Evolutionary conservation across 2,888 invertebrate species (phyloP).

Genomic region (Lydus trimaculatus): DNA sequence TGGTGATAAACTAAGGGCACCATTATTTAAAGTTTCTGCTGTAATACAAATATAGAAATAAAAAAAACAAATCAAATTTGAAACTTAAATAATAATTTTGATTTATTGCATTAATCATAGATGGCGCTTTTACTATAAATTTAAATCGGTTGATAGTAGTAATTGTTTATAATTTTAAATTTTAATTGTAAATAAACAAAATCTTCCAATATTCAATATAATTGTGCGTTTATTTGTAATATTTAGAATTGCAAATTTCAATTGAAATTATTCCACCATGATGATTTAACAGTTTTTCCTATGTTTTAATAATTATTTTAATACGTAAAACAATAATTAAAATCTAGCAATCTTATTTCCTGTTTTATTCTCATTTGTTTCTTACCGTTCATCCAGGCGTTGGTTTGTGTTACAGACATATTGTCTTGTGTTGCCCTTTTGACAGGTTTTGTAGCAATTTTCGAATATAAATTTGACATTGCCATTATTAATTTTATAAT

Average conservation of each 20-base stretch:
- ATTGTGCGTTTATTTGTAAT: too few species aligned
- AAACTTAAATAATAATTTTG: too few species aligned
- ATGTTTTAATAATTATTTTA: not conserved
- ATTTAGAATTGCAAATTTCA: too few species aligned
- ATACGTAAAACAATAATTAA: not conserved
- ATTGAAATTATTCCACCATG: not conserved
- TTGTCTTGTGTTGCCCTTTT: slow-evolving; percentile 73
- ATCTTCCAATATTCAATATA: too few species aligned
- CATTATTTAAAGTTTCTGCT: slow-evolving; percentile 81
- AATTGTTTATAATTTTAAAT: not conserved
- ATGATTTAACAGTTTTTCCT: not conserved
- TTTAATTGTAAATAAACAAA: not conserved
- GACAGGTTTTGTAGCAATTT: slow-evolving; percentile 76
- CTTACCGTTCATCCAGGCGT: slow-evolving; percentile 89
- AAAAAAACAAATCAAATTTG: not conserved
- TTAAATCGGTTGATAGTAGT: not conserved
- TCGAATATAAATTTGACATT: slow-evolving; percentile 81
- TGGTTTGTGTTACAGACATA: slow-evolving; percentile 82
- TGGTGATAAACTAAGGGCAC: slow-evolving; percentile 75
- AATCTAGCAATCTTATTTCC: not conserved
- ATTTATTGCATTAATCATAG: not conserved
- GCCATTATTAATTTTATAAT: slow-evolving; percentile 57
- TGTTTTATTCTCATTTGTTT: slow-evolving; percentile 13
- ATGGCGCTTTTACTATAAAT: not conserved
- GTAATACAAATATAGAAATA: slow-evolving; percentile 54